These are phyloP conservation scores for Tachina lurida DNA, from an alignment of 2,888 invertebrate species.

Conservation along the genomic window DNA sequence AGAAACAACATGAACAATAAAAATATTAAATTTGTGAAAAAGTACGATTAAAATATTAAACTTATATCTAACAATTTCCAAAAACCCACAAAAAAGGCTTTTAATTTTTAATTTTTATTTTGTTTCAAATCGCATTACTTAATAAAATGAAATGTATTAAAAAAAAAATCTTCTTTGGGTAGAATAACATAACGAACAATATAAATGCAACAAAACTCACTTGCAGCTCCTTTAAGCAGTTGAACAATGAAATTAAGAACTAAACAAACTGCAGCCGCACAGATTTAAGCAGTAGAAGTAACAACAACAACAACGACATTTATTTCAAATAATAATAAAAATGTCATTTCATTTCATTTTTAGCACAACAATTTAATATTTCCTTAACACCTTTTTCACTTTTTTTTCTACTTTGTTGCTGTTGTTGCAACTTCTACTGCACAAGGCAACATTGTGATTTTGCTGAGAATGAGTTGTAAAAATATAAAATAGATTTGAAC, in stretches of 20 bases:
- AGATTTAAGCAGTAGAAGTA: background rate
- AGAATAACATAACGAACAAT: background rate
- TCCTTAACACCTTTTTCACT: constrained; percentile 55
- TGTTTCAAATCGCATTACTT: background rate
- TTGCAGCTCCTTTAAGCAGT: constrained; percentile 30
- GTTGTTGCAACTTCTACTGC: constrained; percentile 38
- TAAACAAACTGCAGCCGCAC: background rate
- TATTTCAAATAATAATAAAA: background rate
- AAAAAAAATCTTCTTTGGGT: background rate
- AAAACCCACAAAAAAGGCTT: background rate
- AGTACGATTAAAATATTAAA: background rate
- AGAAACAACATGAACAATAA: too few relatives aligned
- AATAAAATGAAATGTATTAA: background rate
- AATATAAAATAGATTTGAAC: constrained; percentile 48
- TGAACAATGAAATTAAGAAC: constrained; percentile 10
- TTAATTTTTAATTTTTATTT: too few relatives aligned
- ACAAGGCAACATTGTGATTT: constrained; percentile 31
- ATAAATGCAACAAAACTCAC: constrained; percentile 20
- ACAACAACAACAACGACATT: background rate
- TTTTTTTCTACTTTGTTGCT: background rate
- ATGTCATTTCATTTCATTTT: constrained; percentile 10
- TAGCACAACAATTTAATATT: constrained; percentile 59
- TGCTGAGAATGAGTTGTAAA: constrained; percentile 14
- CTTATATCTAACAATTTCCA: background rate
- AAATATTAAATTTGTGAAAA: too few relatives aligned